Conservation (phyloP, 2,113 vertebrate species). For the Bucco capensis region DNA sequence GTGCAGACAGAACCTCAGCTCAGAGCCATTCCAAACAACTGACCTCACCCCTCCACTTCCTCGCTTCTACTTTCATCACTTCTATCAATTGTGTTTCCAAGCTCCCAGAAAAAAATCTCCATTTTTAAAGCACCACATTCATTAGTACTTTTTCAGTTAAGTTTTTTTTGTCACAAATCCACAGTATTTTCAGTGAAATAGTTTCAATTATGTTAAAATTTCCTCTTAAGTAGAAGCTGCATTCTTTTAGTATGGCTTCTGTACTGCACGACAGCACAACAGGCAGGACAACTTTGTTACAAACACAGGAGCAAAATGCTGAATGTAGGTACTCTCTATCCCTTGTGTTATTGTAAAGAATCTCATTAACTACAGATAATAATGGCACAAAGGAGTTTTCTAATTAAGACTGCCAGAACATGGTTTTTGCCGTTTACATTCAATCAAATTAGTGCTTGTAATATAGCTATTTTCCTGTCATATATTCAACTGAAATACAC, state of each 20-base stretch:
- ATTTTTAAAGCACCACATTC: neutral
- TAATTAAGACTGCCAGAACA: neutral
- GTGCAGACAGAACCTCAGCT: neutral
- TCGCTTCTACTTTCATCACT: neutral
- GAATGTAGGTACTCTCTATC: neutral
- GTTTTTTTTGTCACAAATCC: neutral
- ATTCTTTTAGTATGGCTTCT: neutral
- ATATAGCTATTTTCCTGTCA: neutral
- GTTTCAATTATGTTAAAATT: neutral
- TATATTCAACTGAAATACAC: neutral
- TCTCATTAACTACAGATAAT: neutral
- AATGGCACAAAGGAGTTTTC: neutral
- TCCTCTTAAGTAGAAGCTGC: neutral
- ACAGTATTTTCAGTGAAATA: neutral
- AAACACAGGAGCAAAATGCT: neutral
- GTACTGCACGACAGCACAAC: too few relatives aligned
- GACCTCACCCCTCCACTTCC: neutral
- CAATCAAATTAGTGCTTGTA: neutral
- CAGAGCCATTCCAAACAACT: neutral
- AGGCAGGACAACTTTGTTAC: neutral
- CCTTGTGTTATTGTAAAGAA: neutral
- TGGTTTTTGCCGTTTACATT: neutral
- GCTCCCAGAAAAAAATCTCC: neutral
- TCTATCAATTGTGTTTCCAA: neutral
- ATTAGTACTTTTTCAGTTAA: neutral